A percentile compares a stretch with the other conserved stretches of the same genome.
Evolutionary conservation across 2,113 vertebrate species (phyloP).

Genomic region (Eretmochelys imbricata): DNA sequence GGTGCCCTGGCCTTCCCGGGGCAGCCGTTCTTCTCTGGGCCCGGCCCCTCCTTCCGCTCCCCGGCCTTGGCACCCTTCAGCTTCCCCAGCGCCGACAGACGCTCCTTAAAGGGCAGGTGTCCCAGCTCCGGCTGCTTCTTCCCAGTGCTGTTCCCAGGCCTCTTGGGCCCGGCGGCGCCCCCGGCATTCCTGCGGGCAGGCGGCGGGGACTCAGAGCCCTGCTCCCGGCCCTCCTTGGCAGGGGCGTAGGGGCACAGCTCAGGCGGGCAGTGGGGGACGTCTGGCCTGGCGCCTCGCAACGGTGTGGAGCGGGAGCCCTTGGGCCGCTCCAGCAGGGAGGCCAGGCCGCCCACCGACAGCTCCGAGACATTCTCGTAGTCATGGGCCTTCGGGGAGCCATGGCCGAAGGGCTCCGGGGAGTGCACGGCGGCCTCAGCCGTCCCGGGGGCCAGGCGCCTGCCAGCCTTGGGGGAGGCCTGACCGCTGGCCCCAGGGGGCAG

Average conservation of each 20-base stretch:
- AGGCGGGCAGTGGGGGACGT: conserved; percentile 5
- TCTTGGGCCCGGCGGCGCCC: conserved; percentile 75
- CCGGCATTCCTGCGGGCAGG: conserved; percentile 63
- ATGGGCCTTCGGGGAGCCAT: conserved; percentile 41
- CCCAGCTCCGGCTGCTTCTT: conserved; percentile 82
- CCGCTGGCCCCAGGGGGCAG: neutral
- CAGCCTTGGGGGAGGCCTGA: conserved; percentile 32
- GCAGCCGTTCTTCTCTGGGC: neutral
- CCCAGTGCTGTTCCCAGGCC: conserved; percentile 61
- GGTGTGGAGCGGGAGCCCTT: conserved; percentile 17
- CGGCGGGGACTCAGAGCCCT: conserved; percentile 59
- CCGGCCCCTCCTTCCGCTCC: conserved; percentile 27
- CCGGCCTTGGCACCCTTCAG: conserved; percentile 79
- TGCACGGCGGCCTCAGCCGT: conserved; percentile 10
- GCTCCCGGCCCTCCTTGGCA: conserved; percentile 45
- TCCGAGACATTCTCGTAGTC: conserved; percentile 75
- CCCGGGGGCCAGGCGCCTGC: conserved; percentile 37
- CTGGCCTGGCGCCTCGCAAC: conserved; percentile 7
- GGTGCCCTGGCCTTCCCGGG: neutral
- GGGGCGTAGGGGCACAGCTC: conserved; percentile 36
- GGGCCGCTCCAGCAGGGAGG: conserved; percentile 45
- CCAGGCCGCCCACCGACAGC: conserved; percentile 51
- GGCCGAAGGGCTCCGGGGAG: conserved; percentile 44
- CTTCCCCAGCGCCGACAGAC: conserved; percentile 86
- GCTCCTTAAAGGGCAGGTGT: conserved; percentile 87